Base-by-base conservation (phyloP, 2,797 vertebrate species). In the Urosaurus nigricauda region DNA sequence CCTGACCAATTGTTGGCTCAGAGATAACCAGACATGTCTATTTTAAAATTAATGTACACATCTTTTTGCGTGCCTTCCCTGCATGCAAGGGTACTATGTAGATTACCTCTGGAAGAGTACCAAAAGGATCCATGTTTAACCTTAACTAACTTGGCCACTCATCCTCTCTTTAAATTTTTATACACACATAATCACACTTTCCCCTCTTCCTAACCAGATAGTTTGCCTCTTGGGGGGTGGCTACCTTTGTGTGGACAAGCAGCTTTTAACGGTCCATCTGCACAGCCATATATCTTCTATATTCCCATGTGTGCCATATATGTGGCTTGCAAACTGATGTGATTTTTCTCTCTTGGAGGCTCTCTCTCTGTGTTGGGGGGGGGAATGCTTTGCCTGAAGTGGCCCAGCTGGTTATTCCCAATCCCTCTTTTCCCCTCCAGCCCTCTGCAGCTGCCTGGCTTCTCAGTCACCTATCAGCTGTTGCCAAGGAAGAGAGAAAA, bases 361-460 rank as follows among this genome's bases (percentile, higher is more conserved):
- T 81, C 43, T 40, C 60, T 77, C 37, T 51, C 6, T 82, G 19
- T 73, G 43, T 32, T 71, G 24, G 19, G 79, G 24, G 26, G 16
- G n/a, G 58, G 35, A 51, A 4, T 77, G 26, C 32, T 37, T 51
- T 86, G n/a, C 35, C 43, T 83, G 60, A 86, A 83, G 71, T 56
- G 84, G 79, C 35, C 79, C 84, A 77, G 77, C 77, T 82, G 86
- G 6, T 82, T 81, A 35, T 83, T 35, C 75, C 77, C 58, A 53
- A 21, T 56, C 37, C 17, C 21, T 63, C 51, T 83, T 58, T 40
- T 63, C 8, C 8, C 63, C 63, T 3, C 51, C 47, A 81, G 21
- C 37, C 77, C 71, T 70, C 60, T 84, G 68, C 74, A 85, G 86
- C 83, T 88, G 86, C 35, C 86, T 82, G 43, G 29, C 47, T 88